A percentile compares a stretch with the other conserved stretches of the same genome.
phyloP scores from a whole-genome alignment of 2,888 invertebrate species.

The Pogonocherus hispidulus region DNA sequence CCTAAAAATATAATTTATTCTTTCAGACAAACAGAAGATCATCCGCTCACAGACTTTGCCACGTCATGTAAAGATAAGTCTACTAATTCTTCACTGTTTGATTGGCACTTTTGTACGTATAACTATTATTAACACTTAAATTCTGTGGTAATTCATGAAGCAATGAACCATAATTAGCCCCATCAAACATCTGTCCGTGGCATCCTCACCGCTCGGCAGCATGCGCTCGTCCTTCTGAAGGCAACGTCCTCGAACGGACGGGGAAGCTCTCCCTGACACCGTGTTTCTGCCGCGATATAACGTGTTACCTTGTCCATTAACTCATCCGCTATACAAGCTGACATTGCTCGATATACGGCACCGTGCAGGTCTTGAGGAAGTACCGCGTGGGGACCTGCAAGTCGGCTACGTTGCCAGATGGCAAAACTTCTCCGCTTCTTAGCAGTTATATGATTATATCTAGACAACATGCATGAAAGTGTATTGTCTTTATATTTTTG shows the following conservation, averaged over 20 bases:
- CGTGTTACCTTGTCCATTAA: conserved; percentile 1
- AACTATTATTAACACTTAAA: background rate
- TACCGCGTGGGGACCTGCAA: conserved; percentile 6
- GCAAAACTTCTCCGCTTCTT: no score
- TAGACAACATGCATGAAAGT: no score
- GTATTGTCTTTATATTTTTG: no score
- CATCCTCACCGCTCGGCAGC: background rate
- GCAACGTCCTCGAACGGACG: conserved; percentile 1
- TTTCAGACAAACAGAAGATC: no score
- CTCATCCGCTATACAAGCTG: background rate
- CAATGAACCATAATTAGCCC: background rate
- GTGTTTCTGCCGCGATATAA: background rate
- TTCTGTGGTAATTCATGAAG: background rate
- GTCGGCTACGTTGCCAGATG: background rate
- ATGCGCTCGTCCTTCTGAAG: conserved; percentile 19
- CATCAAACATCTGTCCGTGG: background rate
- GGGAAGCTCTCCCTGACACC: background rate
- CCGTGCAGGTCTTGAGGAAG: background rate
- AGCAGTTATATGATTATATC: no score
- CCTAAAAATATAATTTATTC: no score
- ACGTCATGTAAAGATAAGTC: no score
- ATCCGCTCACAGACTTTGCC: no score
- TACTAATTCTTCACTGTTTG: no score
- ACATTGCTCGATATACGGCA: conserved; percentile 14
- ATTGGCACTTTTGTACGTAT: no score